Evolutionary conservation across 2,888 invertebrate species (phyloP).

Genomic region (Spisula solida): DNA sequence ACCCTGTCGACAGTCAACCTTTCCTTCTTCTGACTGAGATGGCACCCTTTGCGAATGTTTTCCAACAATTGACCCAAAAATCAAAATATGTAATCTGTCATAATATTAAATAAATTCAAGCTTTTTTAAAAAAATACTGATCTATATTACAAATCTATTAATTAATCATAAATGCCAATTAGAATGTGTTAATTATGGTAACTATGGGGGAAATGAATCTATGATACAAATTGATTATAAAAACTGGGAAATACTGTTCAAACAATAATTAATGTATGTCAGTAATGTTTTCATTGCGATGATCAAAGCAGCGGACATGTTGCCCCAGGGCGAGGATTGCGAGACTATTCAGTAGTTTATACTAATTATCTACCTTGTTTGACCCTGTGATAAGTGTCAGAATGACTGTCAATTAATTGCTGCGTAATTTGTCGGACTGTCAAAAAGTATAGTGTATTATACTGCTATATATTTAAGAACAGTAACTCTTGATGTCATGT

Average conservation of each 20-base stretch:
- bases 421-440: slow-evolving; percentile 1
- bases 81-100: too few relatives aligned
- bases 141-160: too few relatives aligned
- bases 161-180: too few relatives aligned
- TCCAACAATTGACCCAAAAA: too few relatives aligned
- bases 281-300: background rate
- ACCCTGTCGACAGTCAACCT: too few relatives aligned
- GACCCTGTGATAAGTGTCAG: background rate
- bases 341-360: background rate
- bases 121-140: too few relatives aligned
- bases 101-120: too few relatives aligned
- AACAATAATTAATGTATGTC: background rate
- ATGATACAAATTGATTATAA: background rate
- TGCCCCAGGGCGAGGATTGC: background rate
- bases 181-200: too few relatives aligned
- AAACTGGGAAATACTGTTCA: background rate
- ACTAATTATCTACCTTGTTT: background rate
- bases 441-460: background rate
- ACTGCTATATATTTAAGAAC: background rate
- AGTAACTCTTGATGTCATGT: slow-evolving; percentile 30
- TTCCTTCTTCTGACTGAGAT: too few relatives aligned
- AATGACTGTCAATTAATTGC: slow-evolving; percentile 17
- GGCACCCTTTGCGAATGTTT: too few relatives aligned
- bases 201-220: too few relatives aligned
- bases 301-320: background rate